Conservation (phyloP, 2,797 vertebrate genomes). For the Poecile montanus region DNA sequence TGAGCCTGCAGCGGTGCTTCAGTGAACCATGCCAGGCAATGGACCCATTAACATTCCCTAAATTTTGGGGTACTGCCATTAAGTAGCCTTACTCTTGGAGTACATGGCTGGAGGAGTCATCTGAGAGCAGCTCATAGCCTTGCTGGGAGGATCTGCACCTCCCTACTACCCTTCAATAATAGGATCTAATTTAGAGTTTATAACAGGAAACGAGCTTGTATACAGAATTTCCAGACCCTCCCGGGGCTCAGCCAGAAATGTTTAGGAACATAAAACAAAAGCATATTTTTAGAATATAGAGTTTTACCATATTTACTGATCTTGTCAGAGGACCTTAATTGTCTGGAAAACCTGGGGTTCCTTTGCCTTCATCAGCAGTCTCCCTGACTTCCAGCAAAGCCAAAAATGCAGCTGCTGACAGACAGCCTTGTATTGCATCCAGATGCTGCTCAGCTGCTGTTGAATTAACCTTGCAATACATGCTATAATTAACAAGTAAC, state of each 20-base stretch:
- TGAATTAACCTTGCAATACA: neutral
- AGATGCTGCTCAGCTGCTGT: constrained; percentile 20
- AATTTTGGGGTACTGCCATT: neutral
- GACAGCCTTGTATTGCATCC: neutral
- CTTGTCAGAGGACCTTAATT: constrained; percentile 38
- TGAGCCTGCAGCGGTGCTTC: neutral
- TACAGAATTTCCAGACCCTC: constrained; percentile 26
- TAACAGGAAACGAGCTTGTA: constrained; percentile 47
- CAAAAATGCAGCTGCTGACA: neutral
- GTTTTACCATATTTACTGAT: constrained; percentile 52
- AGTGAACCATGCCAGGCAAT: neutral
- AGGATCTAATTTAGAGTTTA: constrained; percentile 19
- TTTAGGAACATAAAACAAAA: constrained; percentile 59
- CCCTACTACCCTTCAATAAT: constrained; percentile 14
- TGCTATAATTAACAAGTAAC: neutral
- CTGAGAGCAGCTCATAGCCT: neutral
- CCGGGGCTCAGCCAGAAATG: neutral
- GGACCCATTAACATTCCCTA: neutral
- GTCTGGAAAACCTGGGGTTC: constrained; percentile 36
- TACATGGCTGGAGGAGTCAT: neutral
- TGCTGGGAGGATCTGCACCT: neutral
- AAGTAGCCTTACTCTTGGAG: neutral
- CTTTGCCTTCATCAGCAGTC: neutral
- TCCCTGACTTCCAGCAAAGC: constrained; percentile 15
- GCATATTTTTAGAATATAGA: constrained; percentile 41